Evolutionary conservation across 2,888 invertebrate genomes (phyloP), one percentile per base, ranked within the genome.

Genomic region (Neoaliturus tenellus): DNA sequence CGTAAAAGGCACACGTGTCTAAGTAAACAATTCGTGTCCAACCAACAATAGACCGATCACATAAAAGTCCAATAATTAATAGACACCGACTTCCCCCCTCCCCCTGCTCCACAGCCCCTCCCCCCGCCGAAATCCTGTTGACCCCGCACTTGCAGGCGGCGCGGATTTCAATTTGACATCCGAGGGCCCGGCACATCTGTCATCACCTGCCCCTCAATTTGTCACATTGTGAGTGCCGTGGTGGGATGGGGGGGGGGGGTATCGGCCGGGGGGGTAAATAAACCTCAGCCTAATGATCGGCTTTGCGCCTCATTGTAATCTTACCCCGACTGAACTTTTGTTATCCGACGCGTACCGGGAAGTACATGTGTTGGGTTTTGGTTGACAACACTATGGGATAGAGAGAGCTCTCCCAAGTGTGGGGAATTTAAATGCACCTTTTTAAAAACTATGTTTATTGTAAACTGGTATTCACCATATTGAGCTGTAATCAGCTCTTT

Each of bases 141-240:
- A 55, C 55, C 23, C 55, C 20, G 28, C 62, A 62, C 62, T 62
- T 17, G 31, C 28, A 28, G 62, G 62, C 4, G 62, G 62, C 62
- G 62, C 62, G 62, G 31, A 17, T 69, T 69, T 69, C 69, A 69
- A 69, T 69, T 69, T 39, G 69, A 2, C 28, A 14, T 2, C 28
- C 20, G n/a, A 23, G 20, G 35, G 39, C 5, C 20, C 4, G 39
- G 35, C 20, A n/a, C 69, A 39, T 69, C 69, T 69, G 69, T 35
- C 69, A 35, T 69, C 69, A 69, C 39, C 67, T 67, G 67, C 67
- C 67, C 67, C 67, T 67, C 67, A 67, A 67, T 67, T 67, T 67
- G 67, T 69, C 69, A 39, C 69, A 69, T 69, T 69, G 69, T 69
- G 39, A 35, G 35, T n/a, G 67, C 14, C 33, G 67, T 31, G n/a